phyloP scores from a whole-genome alignment of 2,797 vertebrate species.

The Helarctos malayanus region DNA sequence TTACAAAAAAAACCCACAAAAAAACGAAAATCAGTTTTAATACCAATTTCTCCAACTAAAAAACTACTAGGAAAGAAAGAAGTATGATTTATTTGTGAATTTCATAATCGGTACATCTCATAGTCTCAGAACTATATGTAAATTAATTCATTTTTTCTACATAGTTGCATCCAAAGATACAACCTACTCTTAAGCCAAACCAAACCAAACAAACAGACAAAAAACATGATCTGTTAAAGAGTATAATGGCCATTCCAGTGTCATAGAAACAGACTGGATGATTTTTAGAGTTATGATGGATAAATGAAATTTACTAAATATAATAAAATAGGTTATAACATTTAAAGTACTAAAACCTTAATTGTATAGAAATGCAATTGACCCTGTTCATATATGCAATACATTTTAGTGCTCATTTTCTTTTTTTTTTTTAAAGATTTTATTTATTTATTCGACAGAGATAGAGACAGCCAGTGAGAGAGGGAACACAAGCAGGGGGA shows the following conservation, averaged over 20 bases:
- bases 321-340: neutral
- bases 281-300: neutral
- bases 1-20: neutral
- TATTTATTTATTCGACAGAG: too few relatives aligned
- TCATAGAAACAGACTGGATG: neutral
- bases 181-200: neutral
- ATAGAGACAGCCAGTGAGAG: too few relatives aligned
- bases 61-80: neutral
- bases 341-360: neutral
- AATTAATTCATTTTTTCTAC: neutral
- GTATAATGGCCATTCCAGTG: neutral
- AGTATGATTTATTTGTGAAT: neutral
- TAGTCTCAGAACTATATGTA: neutral
- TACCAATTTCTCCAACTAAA: neutral
- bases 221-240: neutral
- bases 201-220: neutral
- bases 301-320: neutral
- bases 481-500: too few relatives aligned
- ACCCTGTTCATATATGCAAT: neutral
- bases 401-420: neutral
- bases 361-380: neutral
- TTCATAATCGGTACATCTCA: neutral
- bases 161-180: neutral
- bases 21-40: neutral
- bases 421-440: neutral